Base-by-base conservation (phyloP, 1,140 invertebrate species). In the Teleogryllus occipitalis region DNA sequence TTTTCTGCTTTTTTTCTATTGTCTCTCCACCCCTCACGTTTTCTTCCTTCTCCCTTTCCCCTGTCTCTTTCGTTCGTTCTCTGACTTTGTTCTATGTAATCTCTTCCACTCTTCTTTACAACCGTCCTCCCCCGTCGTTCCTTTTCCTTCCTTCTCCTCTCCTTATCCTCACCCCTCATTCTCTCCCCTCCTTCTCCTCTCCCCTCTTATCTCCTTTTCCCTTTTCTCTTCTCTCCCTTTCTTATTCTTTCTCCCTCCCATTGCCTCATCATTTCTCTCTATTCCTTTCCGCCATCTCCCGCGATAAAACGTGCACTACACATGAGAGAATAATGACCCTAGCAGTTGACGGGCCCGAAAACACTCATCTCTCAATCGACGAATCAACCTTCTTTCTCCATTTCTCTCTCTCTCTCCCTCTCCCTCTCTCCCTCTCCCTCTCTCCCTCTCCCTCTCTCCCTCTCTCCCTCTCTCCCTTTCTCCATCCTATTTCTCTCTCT, bases 191-290 rank as follows among this genome's bases (percentile, higher is more conserved):
- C 54, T 72, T 72, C 10, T 72, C n/a, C n/a, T 72, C 54, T 72
- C n/a, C n/a, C 8, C n/a, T 72, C n/a, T 18, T 72, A 12, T 72
- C 54, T 72, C n/a, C 54, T 18, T 18, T 72, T 72, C 54, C 54
- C 54, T 72, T 72, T 72, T 72, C n/a, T 72, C 8, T 72, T 72
- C 8, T 72, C n/a, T 72, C n/a, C 54, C n/a, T 72, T 72, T 18
- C n/a, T 72, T 72, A 72, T 72, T 72, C 54, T 72, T 72, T 72
- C 54, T 72, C n/a, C n/a, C 54, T 72, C n/a, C n/a, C n/a, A n/a
- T n/a, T n/a, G n/a, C n/a, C n/a, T n/a, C n/a, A 8, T 18, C n/a
- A 12, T 72, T 18, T 72, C n/a, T 72, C 54, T 72, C n/a, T 72
- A 72, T 72, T 72, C 54, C n/a, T 72, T 72, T 72, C n/a, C n/a